Evolutionary conservation across 2,888 invertebrate species (phyloP).

Genomic region (Scaptodrosophila latifasciaeformis): DNA sequence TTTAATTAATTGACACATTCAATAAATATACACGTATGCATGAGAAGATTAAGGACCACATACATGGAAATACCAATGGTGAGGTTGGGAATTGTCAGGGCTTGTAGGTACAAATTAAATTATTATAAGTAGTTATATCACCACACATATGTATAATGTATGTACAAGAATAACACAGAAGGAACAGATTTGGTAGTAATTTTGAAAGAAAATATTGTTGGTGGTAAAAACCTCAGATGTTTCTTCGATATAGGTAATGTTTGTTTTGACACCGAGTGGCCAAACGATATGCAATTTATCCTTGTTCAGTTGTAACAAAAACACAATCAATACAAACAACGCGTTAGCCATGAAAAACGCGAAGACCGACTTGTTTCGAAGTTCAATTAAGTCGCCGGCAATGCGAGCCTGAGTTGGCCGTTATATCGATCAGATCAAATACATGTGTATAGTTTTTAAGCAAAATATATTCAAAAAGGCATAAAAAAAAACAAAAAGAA

Average conservation of each 20-base stretch:
- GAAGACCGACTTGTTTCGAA: conserved; percentile 97
- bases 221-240: conserved; percentile 86
- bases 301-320: conserved; percentile 99
- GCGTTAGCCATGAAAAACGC: conserved; percentile 99
- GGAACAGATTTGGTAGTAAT: conserved; percentile 49
- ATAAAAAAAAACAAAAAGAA: conserved; percentile 54
- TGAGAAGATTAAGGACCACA: too few relatives aligned
- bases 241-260: conserved; percentile 94
- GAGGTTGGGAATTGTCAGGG: too few relatives aligned
- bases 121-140: too few relatives aligned
- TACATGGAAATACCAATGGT: too few relatives aligned
- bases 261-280: conserved; percentile 96
- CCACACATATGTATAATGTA: conserved; percentile 30
- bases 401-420: conserved; percentile 82
- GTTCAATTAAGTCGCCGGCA: conserved; percentile 92
- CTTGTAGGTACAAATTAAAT: too few relatives aligned
- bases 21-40: too few relatives aligned
- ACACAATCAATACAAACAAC: conserved; percentile 98
- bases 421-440: conserved; percentile 4
- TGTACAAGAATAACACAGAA: conserved; percentile 24
- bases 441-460: conserved; percentile 19
- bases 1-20: too few relatives aligned
- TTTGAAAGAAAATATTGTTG: conserved; percentile 22
- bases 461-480: conserved; percentile 22
- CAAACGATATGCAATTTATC: conserved; percentile 97